Conservation (phyloP, 2,888 invertebrate genomes). For the Polymixis lichenea region DNA sequence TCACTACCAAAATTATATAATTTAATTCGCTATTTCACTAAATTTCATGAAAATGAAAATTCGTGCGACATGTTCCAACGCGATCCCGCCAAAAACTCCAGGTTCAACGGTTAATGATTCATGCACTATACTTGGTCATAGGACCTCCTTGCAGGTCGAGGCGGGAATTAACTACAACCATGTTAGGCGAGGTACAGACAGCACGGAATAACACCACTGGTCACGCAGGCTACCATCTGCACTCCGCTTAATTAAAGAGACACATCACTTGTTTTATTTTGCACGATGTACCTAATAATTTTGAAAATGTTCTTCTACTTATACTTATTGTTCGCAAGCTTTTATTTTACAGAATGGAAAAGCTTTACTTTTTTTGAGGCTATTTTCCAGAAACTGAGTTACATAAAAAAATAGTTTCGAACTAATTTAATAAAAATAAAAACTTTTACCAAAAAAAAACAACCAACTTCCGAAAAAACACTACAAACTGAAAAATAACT, state of each 20-base stretch:
- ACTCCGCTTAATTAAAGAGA: conserved; percentile 42
- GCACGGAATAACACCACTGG: conserved; percentile 30
- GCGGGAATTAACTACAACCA: conserved; percentile 51
- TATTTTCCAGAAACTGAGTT: neutral
- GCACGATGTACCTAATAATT: neutral
- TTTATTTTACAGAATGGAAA: neutral
- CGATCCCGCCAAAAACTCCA: no score
- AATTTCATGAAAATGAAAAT: no score
- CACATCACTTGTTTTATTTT: conserved; percentile 21
- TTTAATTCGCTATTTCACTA: no score
- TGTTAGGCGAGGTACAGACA: conserved; percentile 46
- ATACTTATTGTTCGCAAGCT: neutral
- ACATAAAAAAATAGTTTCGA: neutral
- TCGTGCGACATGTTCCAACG: no score
- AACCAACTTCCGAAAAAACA: no score
- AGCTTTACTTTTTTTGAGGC: neutral
- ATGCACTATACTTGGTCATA: conserved; percentile 55
- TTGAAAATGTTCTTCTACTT: conserved; percentile 1
- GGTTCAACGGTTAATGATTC: conserved; percentile 59
- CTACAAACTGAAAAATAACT: no score
- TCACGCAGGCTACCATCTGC: conserved; percentile 42
- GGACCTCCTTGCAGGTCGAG: conserved; percentile 42
- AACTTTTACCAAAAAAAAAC: no score
- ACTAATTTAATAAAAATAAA: neutral
- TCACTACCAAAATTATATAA: no score